phyloP scores from a whole-genome alignment of 2,888 invertebrate genomes.

The Chalcosyrphus nemorum region DNA sequence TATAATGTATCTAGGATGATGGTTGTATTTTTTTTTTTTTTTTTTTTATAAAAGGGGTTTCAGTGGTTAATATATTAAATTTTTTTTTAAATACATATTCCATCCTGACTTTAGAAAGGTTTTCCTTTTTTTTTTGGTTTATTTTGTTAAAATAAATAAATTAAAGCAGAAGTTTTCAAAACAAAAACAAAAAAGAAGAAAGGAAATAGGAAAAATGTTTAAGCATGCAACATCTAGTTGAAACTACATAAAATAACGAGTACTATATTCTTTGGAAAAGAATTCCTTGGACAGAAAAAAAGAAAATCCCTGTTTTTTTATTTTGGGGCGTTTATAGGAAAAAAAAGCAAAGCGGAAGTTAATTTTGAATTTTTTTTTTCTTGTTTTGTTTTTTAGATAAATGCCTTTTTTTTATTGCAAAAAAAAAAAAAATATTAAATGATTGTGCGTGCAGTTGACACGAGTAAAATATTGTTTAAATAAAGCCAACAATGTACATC shows the following conservation, averaged over 20 bases:
- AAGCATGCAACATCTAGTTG: slow-evolving; percentile 54
- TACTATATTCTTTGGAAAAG: not conserved
- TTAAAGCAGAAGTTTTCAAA: slow-evolving; percentile 23
- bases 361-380: slow-evolving; percentile 32
- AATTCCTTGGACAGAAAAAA: not conserved
- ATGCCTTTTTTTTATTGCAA: slow-evolving; percentile 39
- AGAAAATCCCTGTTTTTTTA: slow-evolving; percentile 24
- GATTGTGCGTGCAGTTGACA: slow-evolving; percentile 60
- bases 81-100: slow-evolving; percentile 34
- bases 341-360: slow-evolving; percentile 27
- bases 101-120: slow-evolving; percentile 49
- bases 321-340: not conserved
- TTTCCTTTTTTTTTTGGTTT: slow-evolving; percentile 62
- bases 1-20: slow-evolving; percentile 80
- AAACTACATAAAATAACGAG: slow-evolving; percentile 26
- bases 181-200: not conserved
- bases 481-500: not conserved
- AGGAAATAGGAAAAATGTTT: not conserved
- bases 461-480: not conserved
- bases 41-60: slow-evolving; percentile 22
- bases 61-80: slow-evolving; percentile 53
- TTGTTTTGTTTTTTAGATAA: too few species aligned
- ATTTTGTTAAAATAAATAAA: slow-evolving; percentile 28
- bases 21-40: slow-evolving; percentile 57
- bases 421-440: slow-evolving; percentile 11